These are phyloP conservation scores for Hypocryptadius cinnamomeus DNA, from an alignment of 2,113 vertebrate genomes.

Conservation along the genomic window DNA sequence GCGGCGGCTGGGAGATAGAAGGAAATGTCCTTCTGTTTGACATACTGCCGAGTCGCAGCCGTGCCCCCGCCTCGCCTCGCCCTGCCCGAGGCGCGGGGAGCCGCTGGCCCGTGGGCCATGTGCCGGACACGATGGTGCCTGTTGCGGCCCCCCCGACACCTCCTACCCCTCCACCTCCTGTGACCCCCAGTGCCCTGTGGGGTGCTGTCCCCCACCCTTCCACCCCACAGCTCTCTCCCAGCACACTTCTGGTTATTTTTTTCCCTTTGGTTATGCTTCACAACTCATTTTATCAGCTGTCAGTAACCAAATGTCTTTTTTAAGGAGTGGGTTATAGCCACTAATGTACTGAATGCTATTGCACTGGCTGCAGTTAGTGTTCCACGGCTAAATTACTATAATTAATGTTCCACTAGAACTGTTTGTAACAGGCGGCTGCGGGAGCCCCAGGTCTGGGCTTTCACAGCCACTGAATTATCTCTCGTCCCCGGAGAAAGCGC, in stretches of 20 bases:
- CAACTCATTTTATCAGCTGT: constrained; percentile 65
- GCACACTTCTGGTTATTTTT: not conserved
- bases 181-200: not conserved
- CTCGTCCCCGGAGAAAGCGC: not conserved
- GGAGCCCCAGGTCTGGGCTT: constrained; percentile 15
- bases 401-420: constrained; percentile 62
- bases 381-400: constrained; percentile 63
- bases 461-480: constrained; percentile 18
- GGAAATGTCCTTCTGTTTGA: constrained; percentile 76
- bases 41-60: constrained; percentile 65
- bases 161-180: not conserved
- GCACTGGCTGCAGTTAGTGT: constrained; percentile 61
- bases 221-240: not conserved
- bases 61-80: not conserved
- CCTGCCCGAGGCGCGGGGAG: not conserved
- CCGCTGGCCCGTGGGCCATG: accelerated
- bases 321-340: constrained; percentile 65
- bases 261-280: constrained; percentile 51
- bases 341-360: constrained; percentile 64
- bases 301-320: constrained; percentile 66
- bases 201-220: not conserved
- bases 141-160: accelerated
- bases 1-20: constrained; percentile 65
- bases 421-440: constrained; percentile 46
- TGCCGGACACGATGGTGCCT: not conserved